Evolutionary conservation across 2,113 vertebrate species (phyloP).

Genomic region (Thryonomys swinderianus): DNA sequence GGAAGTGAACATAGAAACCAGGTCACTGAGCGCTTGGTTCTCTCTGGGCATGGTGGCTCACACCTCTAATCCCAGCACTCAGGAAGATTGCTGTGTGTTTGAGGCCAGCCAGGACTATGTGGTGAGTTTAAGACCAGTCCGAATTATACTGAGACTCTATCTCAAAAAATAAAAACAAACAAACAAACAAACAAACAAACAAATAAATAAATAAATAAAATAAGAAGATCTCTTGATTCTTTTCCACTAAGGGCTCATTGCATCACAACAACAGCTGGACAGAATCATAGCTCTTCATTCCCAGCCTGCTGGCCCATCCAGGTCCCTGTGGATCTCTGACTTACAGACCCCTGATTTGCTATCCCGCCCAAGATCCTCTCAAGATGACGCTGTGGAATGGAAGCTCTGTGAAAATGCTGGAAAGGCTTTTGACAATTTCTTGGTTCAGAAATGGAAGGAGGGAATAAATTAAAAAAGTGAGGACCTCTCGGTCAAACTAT

Average conservation of each 20-base stretch:
- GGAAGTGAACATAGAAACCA: neutral
- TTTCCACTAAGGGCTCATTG: neutral
- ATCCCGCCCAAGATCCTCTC: neutral
- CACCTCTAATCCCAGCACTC: too few relatives aligned
- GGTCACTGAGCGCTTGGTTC: neutral
- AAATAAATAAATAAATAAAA: too few relatives aligned
- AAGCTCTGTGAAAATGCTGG: neutral
- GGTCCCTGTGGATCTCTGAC: neutral
- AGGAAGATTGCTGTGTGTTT: too few relatives aligned
- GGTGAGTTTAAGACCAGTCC: too few relatives aligned
- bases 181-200: too few relatives aligned
- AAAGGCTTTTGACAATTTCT: slow-evolving; percentile 4
- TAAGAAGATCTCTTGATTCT: too few relatives aligned
- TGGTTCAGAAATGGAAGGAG: slow-evolving; percentile 35
- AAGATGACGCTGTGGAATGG: neutral
- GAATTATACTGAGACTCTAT: too few relatives aligned
- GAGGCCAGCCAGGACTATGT: too few relatives aligned
- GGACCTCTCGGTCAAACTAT: neutral
- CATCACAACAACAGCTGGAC: neutral
- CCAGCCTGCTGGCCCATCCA: neutral
- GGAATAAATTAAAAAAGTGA: slow-evolving; percentile 21
- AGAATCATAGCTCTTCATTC: neutral
- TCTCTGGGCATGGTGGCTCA: too few relatives aligned
- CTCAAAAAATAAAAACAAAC: too few relatives aligned
- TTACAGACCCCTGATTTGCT: neutral